These are phyloP conservation scores for Nycticebus coucang DNA, from an alignment of 2,113 vertebrate genomes.

Conservation along the genomic window DNA sequence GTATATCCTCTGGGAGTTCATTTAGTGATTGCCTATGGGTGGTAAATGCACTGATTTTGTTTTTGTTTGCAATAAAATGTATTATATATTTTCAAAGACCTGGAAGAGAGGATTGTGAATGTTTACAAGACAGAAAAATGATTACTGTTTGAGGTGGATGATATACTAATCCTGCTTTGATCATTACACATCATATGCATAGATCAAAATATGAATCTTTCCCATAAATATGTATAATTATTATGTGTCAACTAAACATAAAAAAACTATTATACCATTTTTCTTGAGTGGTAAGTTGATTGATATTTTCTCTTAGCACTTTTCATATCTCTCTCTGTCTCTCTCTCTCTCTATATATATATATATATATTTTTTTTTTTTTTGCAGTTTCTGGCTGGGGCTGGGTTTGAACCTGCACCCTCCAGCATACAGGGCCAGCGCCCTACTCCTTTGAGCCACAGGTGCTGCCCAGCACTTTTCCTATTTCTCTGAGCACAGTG, in stretches of 20 bases:
- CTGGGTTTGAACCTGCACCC: too few relatives aligned
- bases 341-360: too few relatives aligned
- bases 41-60: neutral
- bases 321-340: neutral
- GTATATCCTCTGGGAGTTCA: neutral
- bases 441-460: too few relatives aligned
- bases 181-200: neutral
- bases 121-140: neutral
- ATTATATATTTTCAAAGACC: neutral
- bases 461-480: neutral
- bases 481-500: neutral
- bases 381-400: too few relatives aligned
- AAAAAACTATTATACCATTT: neutral
- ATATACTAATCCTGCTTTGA: neutral
- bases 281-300: neutral
- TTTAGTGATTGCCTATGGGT: neutral
- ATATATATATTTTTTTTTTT: too few relatives aligned
- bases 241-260: neutral
- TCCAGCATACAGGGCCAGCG: too few relatives aligned
- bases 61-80: neutral
- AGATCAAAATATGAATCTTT: neutral
- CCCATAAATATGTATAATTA: neutral
- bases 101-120: neutral
- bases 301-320: neutral
- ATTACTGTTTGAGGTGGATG: neutral